These are phyloP conservation scores for Spinus pinus DNA, from an alignment of 2,797 vertebrate genomes.

Conservation along the genomic window DNA sequence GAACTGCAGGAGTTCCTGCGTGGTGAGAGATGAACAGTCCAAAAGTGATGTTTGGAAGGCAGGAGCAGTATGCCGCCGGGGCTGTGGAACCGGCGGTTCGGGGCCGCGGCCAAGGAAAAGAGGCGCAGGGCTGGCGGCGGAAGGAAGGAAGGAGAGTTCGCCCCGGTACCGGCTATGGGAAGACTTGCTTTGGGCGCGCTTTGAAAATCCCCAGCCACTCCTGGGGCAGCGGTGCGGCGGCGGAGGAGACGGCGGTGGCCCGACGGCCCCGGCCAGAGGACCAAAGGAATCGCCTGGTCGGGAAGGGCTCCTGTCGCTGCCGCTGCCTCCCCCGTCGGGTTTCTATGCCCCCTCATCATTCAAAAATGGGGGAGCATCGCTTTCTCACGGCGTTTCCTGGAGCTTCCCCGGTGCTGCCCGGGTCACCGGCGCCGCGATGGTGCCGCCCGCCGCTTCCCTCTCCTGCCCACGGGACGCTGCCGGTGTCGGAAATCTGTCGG, in stretches of 20 bases:
- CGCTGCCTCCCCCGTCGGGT: not conserved
- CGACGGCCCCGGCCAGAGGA: not conserved
- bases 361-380: not conserved
- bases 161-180: not conserved
- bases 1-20: slow-evolving; percentile 43
- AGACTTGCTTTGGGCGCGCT: not conserved
- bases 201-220: not conserved
- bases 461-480: not conserved
- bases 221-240: not conserved
- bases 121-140: not conserved
- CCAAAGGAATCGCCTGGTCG: not conserved
- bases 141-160: not conserved
- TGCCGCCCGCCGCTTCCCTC: not conserved
- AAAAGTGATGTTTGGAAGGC: not conserved
- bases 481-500: not conserved
- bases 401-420: not conserved
- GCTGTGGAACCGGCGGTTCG: not conserved
- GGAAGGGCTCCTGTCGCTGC: not conserved
- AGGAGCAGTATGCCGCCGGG: not conserved
- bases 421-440: not conserved
- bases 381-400: too few relatives aligned
- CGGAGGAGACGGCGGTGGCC: not conserved
- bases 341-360: not conserved
- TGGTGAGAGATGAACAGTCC: not conserved
- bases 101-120: too few relatives aligned